Conservation (phyloP, 2,888 invertebrate genomes). For the Drosophila siamana region DNA sequence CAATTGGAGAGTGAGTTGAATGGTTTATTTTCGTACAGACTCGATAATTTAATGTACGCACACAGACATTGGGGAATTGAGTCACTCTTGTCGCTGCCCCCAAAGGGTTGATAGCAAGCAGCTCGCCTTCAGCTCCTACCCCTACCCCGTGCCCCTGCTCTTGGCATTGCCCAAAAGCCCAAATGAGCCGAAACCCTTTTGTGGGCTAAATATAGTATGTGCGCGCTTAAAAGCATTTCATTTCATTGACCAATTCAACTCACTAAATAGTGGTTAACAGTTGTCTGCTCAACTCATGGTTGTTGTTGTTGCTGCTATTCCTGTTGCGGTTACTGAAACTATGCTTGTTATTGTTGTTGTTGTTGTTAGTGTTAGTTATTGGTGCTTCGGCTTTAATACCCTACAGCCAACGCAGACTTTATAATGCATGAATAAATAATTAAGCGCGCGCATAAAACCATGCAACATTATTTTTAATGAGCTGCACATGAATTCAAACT, state of each 20-base stretch:
- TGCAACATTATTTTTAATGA: slow-evolving; percentile 6
- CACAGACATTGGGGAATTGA: slow-evolving; percentile 35
- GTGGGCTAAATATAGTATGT: slow-evolving; percentile 35
- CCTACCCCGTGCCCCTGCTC: background rate
- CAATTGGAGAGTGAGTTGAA: slow-evolving; percentile 24
- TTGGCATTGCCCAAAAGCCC: slow-evolving; percentile 2
- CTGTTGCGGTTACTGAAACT: background rate
- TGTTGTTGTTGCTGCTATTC: slow-evolving; percentile 6
- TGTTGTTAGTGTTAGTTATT: slow-evolving; percentile 8
- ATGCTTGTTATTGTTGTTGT: slow-evolving; percentile 19
- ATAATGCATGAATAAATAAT: slow-evolving; percentile 7
- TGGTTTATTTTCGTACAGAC: slow-evolving; percentile 68
- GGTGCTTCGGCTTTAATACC: slow-evolving; percentile 22
- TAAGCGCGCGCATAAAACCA: slow-evolving; percentile 8
- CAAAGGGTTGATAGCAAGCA: slow-evolving; percentile 30
- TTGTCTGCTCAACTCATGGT: slow-evolving; percentile 22
- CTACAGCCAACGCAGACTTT: background rate
- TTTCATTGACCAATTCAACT: slow-evolving; percentile 55
- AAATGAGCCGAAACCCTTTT: slow-evolving; percentile 30
- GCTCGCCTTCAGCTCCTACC: background rate
- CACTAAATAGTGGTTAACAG: slow-evolving; percentile 57
- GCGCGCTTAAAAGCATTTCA: slow-evolving; percentile 39
- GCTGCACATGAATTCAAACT: background rate
- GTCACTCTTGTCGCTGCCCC: background rate
- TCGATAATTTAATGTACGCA: slow-evolving; percentile 67